These are phyloP conservation scores for Bathybates hornii DNA, from an alignment of 2,113 vertebrate species.

Conservation along the genomic window DNA sequence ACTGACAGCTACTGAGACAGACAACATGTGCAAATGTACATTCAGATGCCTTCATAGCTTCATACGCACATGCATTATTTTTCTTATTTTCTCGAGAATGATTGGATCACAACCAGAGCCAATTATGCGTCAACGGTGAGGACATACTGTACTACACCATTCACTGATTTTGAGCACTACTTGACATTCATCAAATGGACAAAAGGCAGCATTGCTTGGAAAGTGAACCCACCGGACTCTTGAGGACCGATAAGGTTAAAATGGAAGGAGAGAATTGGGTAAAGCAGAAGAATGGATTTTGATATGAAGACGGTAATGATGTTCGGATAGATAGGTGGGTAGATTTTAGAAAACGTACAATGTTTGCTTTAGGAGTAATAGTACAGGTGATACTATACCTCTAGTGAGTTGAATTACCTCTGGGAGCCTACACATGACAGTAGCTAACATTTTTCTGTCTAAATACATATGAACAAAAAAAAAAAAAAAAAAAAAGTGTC, in stretches of 20 bases:
- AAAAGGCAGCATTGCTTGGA: slow-evolving; percentile 56
- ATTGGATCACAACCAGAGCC: slow-evolving; percentile 69
- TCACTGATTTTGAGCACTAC: slow-evolving; percentile 35
- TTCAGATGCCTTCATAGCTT: slow-evolving; percentile 67
- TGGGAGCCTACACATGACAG: not conserved
- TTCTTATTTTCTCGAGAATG: slow-evolving; percentile 35
- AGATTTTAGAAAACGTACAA: not conserved
- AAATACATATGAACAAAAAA: not conserved
- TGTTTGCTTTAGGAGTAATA: not conserved
- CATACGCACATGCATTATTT: slow-evolving; percentile 70
- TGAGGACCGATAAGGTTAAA: slow-evolving; percentile 47
- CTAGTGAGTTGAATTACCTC: not conserved
- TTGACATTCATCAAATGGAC: slow-evolving; percentile 40
- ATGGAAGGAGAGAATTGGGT: slow-evolving; percentile 55
- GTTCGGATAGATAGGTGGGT: slow-evolving; percentile 38
- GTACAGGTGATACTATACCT: slow-evolving; percentile 13
- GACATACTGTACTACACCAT: slow-evolving; percentile 35
- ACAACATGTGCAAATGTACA: slow-evolving; percentile 70
- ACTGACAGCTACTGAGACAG: slow-evolving; percentile 56
- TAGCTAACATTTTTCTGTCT: not conserved
- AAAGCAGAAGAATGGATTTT: slow-evolving; percentile 62
- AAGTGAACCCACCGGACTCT: slow-evolving; percentile 55
- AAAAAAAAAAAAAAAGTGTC: not conserved
- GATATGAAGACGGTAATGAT: slow-evolving; percentile 56
- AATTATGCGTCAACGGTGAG: slow-evolving; percentile 64